Base-by-base conservation (phyloP, 2,113 vertebrate genomes). In the Chinchilla lanigera region DNA sequence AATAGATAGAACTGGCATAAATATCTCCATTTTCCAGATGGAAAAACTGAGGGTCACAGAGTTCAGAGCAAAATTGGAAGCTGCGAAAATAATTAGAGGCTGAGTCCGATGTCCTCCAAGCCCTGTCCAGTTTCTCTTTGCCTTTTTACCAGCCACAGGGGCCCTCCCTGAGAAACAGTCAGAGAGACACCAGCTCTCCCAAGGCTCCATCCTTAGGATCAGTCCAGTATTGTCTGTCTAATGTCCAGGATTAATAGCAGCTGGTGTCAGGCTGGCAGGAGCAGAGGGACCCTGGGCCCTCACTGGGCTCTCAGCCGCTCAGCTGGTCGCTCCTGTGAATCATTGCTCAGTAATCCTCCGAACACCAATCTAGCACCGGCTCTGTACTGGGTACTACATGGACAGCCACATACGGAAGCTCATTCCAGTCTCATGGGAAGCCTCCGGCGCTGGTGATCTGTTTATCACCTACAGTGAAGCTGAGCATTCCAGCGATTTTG, bases 331-430 rank as follows among this genome's bases (percentile, higher is more conserved):
- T 86, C 9, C 26, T 38, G n/a, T 58, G 16, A 28, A 28, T 60
- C 14, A 9, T 38, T 67, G 7, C 5, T 9, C 17, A 2, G 24
- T 50, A 61, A 73, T 56, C 33, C 41, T 38, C 50, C 58, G 12
- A 20, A 0, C 0, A 0, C 4, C 50, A 58, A 9, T 1, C 4
- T 9, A 41, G 38, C 11, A 6, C 20, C 4, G 50, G 20, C 41
- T 41, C 38, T 69, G 3, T 0, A 3, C 58, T n/a, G n/a, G 50
- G 30, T 24, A 13, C 52, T 3, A 13, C 0, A 0, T 5, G 1
- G 9, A 71, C 54, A 17, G n/a, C 61, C 35, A 44, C 0, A 0
- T 11, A 38, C 6, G 12, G 19, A 30, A 83, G 17, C 82, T 83
- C 30, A 19, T 7, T n/a, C 35, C 67, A 71, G 77, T 73, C 69